These are phyloP conservation scores for Coreius guichenoti DNA, from an alignment of 2,797 vertebrate species.

Conservation along the genomic window DNA sequence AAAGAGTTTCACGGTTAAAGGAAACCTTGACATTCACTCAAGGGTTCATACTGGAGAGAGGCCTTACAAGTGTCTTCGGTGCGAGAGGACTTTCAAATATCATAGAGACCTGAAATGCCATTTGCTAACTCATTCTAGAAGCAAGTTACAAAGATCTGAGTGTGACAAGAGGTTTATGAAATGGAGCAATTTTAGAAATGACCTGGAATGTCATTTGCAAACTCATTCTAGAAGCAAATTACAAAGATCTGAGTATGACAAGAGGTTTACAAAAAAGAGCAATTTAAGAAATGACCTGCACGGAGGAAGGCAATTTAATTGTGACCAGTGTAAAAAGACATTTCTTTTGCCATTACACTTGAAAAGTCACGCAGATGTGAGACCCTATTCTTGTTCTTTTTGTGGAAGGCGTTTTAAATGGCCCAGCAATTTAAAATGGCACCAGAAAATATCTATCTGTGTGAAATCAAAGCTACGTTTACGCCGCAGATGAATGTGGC, in stretches of 20 bases:
- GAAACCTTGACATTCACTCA: slow-evolving; percentile 20
- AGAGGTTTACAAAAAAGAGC: neutral
- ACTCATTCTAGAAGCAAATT: neutral
- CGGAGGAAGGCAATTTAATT: neutral
- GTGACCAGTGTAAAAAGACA: neutral
- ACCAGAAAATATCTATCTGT: neutral
- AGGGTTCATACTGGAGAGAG: slow-evolving; percentile 16
- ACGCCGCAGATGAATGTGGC: neutral
- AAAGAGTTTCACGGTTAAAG: slow-evolving; percentile 1
- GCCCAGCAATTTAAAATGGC: neutral
- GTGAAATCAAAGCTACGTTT: neutral
- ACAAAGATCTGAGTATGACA: neutral
- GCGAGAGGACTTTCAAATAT: neutral
- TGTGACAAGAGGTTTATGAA: neutral
- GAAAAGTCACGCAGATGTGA: neutral
- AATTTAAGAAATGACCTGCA: neutral
- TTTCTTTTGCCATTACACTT: neutral
- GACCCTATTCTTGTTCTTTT: neutral
- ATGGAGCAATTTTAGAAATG: neutral
- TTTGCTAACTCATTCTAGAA: neutral
- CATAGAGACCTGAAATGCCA: slow-evolving; percentile 3
- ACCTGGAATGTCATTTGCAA: neutral
- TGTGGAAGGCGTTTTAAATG: neutral
- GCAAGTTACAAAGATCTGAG: neutral
- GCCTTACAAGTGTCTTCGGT: neutral